Evolutionary conservation across 2,797 vertebrate genomes (phyloP).

Genomic region (Sebastes diploproa): DNA sequence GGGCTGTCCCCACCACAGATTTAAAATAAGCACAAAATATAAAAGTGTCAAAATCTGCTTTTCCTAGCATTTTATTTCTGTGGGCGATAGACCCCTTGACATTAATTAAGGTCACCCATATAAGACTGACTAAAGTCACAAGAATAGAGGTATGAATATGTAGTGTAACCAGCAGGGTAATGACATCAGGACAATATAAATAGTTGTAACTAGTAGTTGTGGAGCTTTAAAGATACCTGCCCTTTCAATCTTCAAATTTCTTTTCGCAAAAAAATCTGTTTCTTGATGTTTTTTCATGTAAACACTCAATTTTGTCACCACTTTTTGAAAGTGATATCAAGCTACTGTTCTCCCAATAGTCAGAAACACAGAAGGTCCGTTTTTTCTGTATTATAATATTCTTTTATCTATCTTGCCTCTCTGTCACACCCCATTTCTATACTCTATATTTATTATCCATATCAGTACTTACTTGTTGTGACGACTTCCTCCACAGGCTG

Average conservation of each 20-base stretch:
- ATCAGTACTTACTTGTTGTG: conserved; percentile 52
- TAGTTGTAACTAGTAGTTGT: not conserved
- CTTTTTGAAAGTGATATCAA: not conserved
- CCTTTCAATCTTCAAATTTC: not conserved
- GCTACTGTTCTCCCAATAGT: not conserved
- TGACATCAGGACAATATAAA: not conserved
- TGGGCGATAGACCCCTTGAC: not conserved
- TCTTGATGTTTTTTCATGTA: not conserved
- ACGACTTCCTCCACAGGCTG: conserved; percentile 44
- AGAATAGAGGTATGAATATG: not conserved
- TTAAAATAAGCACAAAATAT: not conserved
- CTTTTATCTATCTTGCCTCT: not conserved
- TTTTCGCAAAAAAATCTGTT: not conserved
- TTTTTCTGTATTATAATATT: not conserved
- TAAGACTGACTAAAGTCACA: not conserved
- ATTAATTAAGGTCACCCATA: not conserved
- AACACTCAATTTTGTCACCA: not conserved
- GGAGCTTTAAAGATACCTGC: accelerated
- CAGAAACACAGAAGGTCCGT: not conserved
- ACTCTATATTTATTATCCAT: not conserved
- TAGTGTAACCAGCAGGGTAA: not conserved
- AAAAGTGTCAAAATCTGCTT: not conserved
- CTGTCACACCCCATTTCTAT: not conserved
- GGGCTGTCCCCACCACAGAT: too few relatives aligned
- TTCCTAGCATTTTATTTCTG: not conserved